phyloP scores from a whole-genome alignment of 1,140 invertebrate genomes.

The Bradynema listronoti region DNA sequence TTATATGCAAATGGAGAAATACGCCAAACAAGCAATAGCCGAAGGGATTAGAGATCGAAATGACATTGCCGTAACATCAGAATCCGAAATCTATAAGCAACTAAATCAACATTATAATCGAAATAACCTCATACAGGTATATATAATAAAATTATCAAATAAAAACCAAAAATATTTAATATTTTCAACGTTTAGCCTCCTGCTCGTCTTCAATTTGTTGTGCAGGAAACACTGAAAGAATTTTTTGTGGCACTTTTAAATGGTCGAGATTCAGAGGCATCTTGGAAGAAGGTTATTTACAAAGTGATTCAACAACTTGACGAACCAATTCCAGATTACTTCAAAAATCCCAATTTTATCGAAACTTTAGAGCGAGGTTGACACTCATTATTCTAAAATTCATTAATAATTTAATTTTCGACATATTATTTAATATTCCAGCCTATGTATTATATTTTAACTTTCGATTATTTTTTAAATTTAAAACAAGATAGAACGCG shows the following conservation, averaged over 20 bases:
- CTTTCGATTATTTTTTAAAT: too few species aligned
- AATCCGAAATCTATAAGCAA: conserved; percentile 93
- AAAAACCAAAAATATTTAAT: neutral
- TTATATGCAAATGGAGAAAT: conserved; percentile 99
- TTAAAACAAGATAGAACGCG: too few species aligned
- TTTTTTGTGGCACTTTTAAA: conserved; percentile 94
- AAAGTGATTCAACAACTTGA: conserved; percentile 98
- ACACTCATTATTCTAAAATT: too few species aligned
- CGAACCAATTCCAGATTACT: conserved; percentile 96
- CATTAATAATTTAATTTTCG: too few species aligned
- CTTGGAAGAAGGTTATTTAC: conserved; percentile 99
- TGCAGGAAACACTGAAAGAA: conserved; percentile 90
- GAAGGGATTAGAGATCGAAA: conserved; percentile 87
- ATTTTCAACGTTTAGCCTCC: conserved; percentile 72
- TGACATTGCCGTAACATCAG: conserved; percentile 81
- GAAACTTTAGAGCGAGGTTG: too few species aligned
- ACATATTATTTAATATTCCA: too few species aligned
- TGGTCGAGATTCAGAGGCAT: conserved; percentile 91
- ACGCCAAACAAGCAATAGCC: conserved; percentile 88
- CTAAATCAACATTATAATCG: conserved; percentile 98
- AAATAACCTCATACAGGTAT: conserved; percentile 99
- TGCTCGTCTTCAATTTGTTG: conserved; percentile 86
- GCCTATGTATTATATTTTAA: too few species aligned
- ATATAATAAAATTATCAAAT: neutral
- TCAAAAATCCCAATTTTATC: conserved; percentile 98